Evolutionary conservation across 2,888 invertebrate genomes (phyloP).

Genomic region (Anoncus sp.): DNA sequence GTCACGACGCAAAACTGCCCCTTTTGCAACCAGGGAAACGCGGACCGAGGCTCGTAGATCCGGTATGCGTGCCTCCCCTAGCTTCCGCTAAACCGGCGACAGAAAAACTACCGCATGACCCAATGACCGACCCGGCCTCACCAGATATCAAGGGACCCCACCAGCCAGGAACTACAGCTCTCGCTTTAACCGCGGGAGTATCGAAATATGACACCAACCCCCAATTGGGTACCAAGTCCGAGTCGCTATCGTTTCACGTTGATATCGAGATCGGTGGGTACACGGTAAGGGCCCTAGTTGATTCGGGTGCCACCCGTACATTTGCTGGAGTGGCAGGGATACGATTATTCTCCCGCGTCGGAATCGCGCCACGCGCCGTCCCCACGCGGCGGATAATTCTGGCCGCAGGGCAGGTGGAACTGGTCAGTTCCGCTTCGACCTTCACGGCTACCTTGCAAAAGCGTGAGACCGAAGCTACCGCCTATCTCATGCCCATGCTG

Average conservation of each 20-base stretch:
- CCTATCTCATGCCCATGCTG: constrained; percentile 8
- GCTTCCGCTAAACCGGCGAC: too few relatives aligned
- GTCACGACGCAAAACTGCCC: constrained; percentile 11
- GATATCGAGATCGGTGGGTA: constrained; percentile 3
- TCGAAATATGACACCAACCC: too few relatives aligned
- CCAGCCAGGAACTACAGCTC: too few relatives aligned
- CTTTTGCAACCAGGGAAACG: constrained; percentile 22
- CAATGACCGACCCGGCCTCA: too few relatives aligned
- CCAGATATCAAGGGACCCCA: too few relatives aligned
- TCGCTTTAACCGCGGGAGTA: too few relatives aligned
- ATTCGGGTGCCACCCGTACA: constrained; percentile 29
- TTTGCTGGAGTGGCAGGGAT: constrained; percentile 3
- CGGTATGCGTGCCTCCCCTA: constrained; percentile 2
- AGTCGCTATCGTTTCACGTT: constrained; percentile 28
- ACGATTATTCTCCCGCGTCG: neutral
- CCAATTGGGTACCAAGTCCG: too few relatives aligned
- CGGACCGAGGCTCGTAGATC: constrained; percentile 8
- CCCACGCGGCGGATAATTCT: neutral
- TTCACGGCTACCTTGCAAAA: neutral
- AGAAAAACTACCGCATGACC: too few relatives aligned
- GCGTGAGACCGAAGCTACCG: neutral
- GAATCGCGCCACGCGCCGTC: neutral
- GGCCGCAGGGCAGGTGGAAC: neutral
- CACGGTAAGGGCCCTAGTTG: constrained; percentile 19
- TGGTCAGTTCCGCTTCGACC: neutral